Conservation (phyloP, 2,797 vertebrate species). For the Phrynocephalus vlangalii region DNA sequence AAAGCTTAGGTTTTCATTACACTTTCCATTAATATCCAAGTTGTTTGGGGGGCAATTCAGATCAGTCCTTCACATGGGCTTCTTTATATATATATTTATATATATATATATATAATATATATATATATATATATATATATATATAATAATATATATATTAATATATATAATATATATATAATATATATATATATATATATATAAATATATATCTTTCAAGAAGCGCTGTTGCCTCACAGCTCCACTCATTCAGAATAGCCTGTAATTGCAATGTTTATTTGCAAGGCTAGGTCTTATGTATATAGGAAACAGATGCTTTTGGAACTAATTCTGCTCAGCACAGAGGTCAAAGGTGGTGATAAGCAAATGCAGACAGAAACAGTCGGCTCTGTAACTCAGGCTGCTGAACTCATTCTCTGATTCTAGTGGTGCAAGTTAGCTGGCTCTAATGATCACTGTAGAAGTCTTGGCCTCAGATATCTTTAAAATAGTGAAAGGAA, state of each 20-base stretch:
- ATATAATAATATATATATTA: no score
- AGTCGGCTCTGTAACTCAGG: background rate
- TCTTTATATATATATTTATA: background rate
- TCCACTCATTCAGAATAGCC: background rate
- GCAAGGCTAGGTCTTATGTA: background rate
- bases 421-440: background rate
- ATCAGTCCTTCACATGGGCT: constrained; percentile 35
- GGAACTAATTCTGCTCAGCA: constrained; percentile 9
- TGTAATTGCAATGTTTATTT: background rate
- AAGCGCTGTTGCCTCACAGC: background rate
- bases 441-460: background rate
- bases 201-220: background rate
- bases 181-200: background rate
- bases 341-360: background rate
- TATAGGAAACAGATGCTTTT: background rate
- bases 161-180: no score
- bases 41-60: constrained; percentile 72
- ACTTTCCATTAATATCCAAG: constrained; percentile 81
- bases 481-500: background rate
- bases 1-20: constrained; percentile 80
- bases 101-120: no score
- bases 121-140: no score
- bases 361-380: background rate
- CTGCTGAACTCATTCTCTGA: background rate
- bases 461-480: background rate